Conservation (phyloP, 2,888 invertebrate species). For the Peribatodes rhomboidaria region DNA sequence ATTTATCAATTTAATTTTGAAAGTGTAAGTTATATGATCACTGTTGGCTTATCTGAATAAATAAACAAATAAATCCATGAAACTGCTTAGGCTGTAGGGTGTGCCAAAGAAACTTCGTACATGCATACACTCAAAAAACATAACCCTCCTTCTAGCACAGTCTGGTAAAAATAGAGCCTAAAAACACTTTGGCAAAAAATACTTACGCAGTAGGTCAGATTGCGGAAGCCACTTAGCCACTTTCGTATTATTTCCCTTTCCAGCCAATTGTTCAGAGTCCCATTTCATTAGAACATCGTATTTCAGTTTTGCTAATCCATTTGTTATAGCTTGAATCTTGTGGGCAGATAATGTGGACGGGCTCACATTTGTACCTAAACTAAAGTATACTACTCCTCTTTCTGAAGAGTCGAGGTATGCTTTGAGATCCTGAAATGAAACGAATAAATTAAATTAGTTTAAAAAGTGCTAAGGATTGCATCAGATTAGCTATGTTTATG, state of each 20-base stretch:
- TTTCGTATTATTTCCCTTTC: constrained; percentile 67
- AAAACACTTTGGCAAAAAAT: constrained; percentile 56
- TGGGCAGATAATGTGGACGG: constrained; percentile 61
- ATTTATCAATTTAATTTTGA: too few relatives aligned
- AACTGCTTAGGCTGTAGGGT: too few relatives aligned
- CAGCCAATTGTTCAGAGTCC: constrained; percentile 66
- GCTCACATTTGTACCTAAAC: constrained; percentile 74
- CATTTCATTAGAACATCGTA: constrained; percentile 79
- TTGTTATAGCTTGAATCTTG: constrained; percentile 57
- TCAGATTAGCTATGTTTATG: not conserved
- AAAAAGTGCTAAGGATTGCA: not conserved
- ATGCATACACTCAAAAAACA: too few relatives aligned
- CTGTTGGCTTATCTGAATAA: too few relatives aligned
- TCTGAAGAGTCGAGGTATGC: constrained; percentile 67
- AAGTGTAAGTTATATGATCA: too few relatives aligned
- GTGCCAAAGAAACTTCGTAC: too few relatives aligned
- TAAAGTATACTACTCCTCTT: constrained; percentile 75
- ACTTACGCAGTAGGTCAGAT: constrained; percentile 69
- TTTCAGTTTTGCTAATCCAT: constrained; percentile 68
- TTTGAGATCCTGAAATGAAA: constrained; percentile 63
- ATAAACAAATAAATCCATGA: too few relatives aligned
- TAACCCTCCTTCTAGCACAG: too few relatives aligned
- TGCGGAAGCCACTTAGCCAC: constrained; percentile 80
- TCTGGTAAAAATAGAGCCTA: not conserved
- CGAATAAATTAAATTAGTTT: not conserved